A percentile compares a stretch with the other conserved stretches of the same genome.
phyloP scores from a whole-genome alignment of 2,888 invertebrate genomes.

The Dinocampus coccinellae region DNA sequence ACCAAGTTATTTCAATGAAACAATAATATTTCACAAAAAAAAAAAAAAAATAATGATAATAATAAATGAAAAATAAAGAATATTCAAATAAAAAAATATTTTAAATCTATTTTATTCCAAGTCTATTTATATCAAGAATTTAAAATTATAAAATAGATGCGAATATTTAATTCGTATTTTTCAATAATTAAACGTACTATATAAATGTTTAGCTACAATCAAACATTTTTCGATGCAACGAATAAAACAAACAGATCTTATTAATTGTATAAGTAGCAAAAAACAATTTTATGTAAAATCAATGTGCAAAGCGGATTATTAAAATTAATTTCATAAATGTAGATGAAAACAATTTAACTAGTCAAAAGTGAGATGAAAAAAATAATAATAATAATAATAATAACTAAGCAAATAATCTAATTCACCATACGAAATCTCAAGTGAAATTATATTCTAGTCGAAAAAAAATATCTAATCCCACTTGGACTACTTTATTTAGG shows the following conservation, averaged over 20 bases:
- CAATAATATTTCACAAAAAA: too few species aligned
- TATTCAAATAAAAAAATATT: too few species aligned
- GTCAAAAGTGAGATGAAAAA: not conserved
- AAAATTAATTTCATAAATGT: slow-evolving; percentile 17
- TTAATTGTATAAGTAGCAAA: slow-evolving; percentile 14
- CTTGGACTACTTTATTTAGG: not conserved
- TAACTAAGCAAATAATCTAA: not conserved
- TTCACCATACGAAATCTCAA: slow-evolving; percentile 20
- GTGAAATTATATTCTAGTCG: slow-evolving; percentile 45
- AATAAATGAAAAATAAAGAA: too few species aligned
- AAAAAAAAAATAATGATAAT: too few species aligned
- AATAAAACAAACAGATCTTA: slow-evolving; percentile 43
- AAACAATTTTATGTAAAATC: slow-evolving; percentile 15
- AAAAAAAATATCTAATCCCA: slow-evolving; percentile 33
- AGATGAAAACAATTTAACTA: slow-evolving; percentile 19
- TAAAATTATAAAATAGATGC: slow-evolving; percentile 2
- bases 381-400: not conserved
- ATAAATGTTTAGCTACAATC: slow-evolving; percentile 25
- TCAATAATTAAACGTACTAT: not conserved
- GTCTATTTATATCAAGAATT: too few species aligned
- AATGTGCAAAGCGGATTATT: not conserved
- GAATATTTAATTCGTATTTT: slow-evolving; percentile 3
- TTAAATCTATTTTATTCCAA: too few species aligned
- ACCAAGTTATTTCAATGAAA: too few species aligned
- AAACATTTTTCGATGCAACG: slow-evolving; percentile 58